Conservation (phyloP, 1,140 invertebrate species). For the Akabosia matsudoensis region DNA sequence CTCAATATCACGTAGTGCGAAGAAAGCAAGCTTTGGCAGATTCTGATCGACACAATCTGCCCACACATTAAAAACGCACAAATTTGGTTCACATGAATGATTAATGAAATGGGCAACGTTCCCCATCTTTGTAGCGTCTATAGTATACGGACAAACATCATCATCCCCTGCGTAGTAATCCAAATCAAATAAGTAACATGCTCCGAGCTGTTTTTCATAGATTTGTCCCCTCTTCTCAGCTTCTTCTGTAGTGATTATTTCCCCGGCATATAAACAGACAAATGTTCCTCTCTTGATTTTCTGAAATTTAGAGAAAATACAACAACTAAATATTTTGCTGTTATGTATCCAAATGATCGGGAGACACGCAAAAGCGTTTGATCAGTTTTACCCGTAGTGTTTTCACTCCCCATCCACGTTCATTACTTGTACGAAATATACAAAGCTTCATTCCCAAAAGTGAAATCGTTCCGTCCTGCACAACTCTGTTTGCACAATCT, state of each 20-base stretch:
- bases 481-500: conserved; percentile 78
- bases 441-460: conserved; percentile 58
- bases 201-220: conserved; percentile 55
- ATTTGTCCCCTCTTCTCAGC: conserved; percentile 64
- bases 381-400: conserved; percentile 59
- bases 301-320: neutral
- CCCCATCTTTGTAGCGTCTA: conserved; percentile 64
- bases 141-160: conserved; percentile 59
- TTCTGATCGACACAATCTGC: conserved; percentile 83
- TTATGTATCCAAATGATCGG: too few species aligned
- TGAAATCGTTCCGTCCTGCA: conserved; percentile 69
- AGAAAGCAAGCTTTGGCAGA: conserved; percentile 80
- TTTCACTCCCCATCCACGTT: conserved; percentile 89
- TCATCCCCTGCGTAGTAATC: conserved; percentile 75
- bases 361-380: too few species aligned
- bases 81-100: conserved; percentile 90
- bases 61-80: conserved; percentile 88
- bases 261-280: conserved; percentile 87
- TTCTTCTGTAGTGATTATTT: conserved; percentile 84
- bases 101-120: conserved; percentile 95
- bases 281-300: conserved; percentile 75
- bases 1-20: conserved; percentile 74
- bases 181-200: conserved; percentile 88
- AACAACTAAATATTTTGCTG: neutral
- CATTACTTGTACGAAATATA: conserved; percentile 82